Percentiles rank a stretch among this genome's conserved stretches.
phyloP scores from a whole-genome alignment of 2,888 invertebrate species.

The Acleris literana region DNA sequence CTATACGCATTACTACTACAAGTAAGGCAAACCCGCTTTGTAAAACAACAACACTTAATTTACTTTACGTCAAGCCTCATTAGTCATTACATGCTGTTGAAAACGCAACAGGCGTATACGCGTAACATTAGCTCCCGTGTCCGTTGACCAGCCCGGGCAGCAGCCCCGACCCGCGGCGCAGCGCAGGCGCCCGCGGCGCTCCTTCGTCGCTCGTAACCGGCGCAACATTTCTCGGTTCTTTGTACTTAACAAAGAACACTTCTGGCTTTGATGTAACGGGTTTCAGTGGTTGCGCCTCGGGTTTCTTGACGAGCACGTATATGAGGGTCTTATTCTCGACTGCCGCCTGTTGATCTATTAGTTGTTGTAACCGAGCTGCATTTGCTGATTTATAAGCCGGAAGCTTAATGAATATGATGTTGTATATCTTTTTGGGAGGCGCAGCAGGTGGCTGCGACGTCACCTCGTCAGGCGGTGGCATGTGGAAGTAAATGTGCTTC shows the following conservation, averaged over 20 bases:
- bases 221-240: constrained; percentile 36
- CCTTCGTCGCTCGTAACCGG: constrained; percentile 19
- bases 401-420: constrained; percentile 90
- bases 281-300: constrained; percentile 77
- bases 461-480: constrained; percentile 87
- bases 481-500: constrained; percentile 89
- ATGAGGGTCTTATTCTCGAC: constrained; percentile 88
- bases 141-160: constrained; percentile 47
- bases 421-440: constrained; percentile 86
- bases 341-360: constrained; percentile 83
- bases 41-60: not conserved
- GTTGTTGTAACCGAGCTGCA: constrained; percentile 60
- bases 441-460: constrained; percentile 75
- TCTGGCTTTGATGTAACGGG: constrained; percentile 82
- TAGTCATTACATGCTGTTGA: not conserved
- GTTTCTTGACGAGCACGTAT: constrained; percentile 89
- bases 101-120: not conserved
- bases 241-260: constrained; percentile 88
- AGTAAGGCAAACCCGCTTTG: too few species aligned
- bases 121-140: constrained; percentile 6
- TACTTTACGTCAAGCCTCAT: not conserved
- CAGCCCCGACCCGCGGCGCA: constrained; percentile 40
- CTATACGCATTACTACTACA: too few species aligned
- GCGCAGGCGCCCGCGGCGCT: constrained; percentile 16
- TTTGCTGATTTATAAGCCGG: constrained; percentile 84